Evolutionary conservation across 2,888 invertebrate species (phyloP).

Genomic region (Ommatoiulus sabulosus): DNA sequence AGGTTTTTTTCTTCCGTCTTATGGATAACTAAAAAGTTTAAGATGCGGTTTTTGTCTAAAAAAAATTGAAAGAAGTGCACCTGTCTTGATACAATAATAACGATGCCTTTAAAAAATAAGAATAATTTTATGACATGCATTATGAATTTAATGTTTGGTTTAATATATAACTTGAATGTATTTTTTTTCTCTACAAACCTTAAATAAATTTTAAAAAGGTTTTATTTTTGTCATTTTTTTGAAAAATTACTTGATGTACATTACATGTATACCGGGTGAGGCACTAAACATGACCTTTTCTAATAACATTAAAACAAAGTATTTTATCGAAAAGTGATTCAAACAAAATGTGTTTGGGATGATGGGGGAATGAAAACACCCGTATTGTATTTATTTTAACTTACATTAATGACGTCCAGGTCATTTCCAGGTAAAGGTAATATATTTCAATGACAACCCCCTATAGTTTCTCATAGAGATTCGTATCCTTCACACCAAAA

Average conservation of each 20-base stretch:
- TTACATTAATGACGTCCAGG: no score
- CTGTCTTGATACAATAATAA: neutral
- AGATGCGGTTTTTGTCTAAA: neutral
- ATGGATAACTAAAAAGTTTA: neutral
- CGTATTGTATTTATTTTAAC: no score
- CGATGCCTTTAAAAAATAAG: neutral
- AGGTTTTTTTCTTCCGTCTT: neutral
- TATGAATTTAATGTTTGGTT: neutral
- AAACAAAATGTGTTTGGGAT: no score
- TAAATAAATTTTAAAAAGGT: neutral
- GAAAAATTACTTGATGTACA: neutral
- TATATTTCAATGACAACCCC: no score
- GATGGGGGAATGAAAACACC: no score
- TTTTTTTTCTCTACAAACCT: neutral
- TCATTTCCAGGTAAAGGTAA: no score
- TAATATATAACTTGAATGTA: neutral
- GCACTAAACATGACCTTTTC: no score
- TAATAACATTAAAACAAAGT: no score
- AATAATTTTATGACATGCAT: neutral
- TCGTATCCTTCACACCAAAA: no score
- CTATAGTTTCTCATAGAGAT: no score
- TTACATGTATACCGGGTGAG: no score
- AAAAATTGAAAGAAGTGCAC: neutral
- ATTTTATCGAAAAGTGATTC: no score
- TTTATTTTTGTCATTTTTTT: neutral